phyloP scores from a whole-genome alignment of 2,888 invertebrate genomes.

The Callosobruchus maculatus region DNA sequence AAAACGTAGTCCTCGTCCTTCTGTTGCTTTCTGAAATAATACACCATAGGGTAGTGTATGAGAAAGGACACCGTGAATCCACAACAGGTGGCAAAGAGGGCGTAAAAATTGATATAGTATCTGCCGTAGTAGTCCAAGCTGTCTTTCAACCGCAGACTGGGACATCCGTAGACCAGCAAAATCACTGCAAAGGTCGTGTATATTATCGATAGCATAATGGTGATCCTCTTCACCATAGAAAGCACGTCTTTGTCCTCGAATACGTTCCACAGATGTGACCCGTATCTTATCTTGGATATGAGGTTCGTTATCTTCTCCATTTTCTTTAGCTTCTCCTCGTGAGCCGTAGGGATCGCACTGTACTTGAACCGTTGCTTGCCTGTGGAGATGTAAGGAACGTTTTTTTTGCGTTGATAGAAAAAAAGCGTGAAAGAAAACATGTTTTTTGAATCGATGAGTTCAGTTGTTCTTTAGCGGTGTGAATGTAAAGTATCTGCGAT shows the following conservation, averaged over 20 bases:
- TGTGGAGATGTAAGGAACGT: no score
- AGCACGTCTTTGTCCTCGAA: slow-evolving; percentile 20
- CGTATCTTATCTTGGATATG: not conserved
- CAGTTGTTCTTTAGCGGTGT: no score
- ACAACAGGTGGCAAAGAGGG: slow-evolving; percentile 17
- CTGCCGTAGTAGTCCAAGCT: slow-evolving; percentile 19
- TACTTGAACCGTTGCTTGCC: slow-evolving; percentile 9
- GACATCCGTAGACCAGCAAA: slow-evolving; percentile 25
- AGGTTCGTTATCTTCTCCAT: not conserved
- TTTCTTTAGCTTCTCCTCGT: not conserved
- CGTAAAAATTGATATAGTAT: slow-evolving; percentile 14
- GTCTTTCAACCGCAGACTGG: slow-evolving; percentile 26
- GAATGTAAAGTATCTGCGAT: no score
- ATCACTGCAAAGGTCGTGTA: slow-evolving; percentile 22
- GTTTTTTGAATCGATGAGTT: no score
- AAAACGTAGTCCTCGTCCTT: not conserved
- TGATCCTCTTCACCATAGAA: slow-evolving; percentile 22
- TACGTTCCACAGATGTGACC: slow-evolving; percentile 13
- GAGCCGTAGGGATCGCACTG: slow-evolving; percentile 2
- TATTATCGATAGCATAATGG: slow-evolving; percentile 28
- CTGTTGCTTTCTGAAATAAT: slow-evolving; percentile 12
- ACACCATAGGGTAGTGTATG: slow-evolving; percentile 26
- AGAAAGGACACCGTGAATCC: slow-evolving; percentile 20
- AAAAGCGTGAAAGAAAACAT: no score
- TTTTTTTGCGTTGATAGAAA: no score